These are phyloP conservation scores for Clarias magur DNA, from an alignment of 2,113 vertebrate genomes.

Conservation along the genomic window DNA sequence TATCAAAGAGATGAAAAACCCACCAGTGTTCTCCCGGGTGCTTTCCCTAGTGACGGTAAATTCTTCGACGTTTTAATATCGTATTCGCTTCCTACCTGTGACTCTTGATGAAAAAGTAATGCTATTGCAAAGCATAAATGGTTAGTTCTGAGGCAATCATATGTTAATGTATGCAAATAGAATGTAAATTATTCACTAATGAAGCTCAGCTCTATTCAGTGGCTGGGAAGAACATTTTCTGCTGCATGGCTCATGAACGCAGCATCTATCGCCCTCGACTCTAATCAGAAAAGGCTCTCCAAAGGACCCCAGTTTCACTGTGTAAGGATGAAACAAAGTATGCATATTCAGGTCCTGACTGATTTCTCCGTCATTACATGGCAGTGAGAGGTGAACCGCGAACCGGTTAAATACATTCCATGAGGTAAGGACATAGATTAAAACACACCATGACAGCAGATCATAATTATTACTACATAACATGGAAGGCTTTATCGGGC, in stretches of 20 bases:
- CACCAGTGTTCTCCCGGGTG: conserved; percentile 4
- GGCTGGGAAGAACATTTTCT: conserved; percentile 30
- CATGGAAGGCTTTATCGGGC: neutral
- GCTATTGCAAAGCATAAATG: conserved; percentile 19
- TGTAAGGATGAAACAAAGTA: conserved; percentile 20
- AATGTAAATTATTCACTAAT: conserved; percentile 53
- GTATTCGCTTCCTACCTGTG: neutral
- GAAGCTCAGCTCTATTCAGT: conserved; percentile 31
- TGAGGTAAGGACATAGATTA: neutral
- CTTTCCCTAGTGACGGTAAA: neutral
- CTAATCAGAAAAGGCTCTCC: conserved; percentile 42
- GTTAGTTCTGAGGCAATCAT: conserved; percentile 2
- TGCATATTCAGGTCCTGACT: conserved; percentile 10
- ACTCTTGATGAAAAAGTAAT: conserved; percentile 23
- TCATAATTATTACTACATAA: conserved; percentile 4
- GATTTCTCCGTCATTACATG: conserved; percentile 42
- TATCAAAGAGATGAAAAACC: conserved; percentile 40
- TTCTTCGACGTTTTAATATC: neutral
- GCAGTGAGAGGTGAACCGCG: conserved; percentile 35
- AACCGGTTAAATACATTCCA: neutral
- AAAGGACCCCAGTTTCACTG: conserved; percentile 2
- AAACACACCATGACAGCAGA: neutral
- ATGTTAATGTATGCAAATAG: conserved; percentile 54
- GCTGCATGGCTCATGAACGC: conserved; percentile 9
- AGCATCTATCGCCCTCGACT: neutral